These are phyloP conservation scores for Heliconius eleuchia DNA, from an alignment of 1,140 invertebrate species.

Conservation along the genomic window DNA sequence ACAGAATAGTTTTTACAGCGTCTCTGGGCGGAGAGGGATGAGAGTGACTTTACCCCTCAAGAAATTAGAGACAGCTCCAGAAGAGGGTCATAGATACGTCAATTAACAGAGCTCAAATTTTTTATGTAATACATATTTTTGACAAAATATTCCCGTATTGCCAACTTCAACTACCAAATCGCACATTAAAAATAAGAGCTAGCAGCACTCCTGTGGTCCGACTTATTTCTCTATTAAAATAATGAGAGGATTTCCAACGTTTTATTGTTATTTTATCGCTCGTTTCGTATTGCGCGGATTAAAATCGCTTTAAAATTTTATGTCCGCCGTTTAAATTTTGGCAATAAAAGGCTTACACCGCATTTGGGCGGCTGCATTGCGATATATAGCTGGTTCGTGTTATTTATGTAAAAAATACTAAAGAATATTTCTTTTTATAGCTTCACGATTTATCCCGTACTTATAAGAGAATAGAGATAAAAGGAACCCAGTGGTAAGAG, in stretches of 20 bases:
- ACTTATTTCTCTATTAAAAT: slow-evolving; percentile 64
- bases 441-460: too few relatives aligned
- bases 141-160: not conserved
- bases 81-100: too few relatives aligned
- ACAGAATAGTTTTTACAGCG: too few relatives aligned
- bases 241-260: slow-evolving; percentile 50
- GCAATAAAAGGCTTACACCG: slow-evolving; percentile 14
- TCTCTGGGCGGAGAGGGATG: too few relatives aligned
- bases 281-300: slow-evolving; percentile 21
- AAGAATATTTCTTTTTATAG: not conserved
- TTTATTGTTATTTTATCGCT: slow-evolving; percentile 47
- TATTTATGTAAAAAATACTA: not conserved
- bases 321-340: slow-evolving; percentile 9
- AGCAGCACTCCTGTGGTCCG: slow-evolving; percentile 38
- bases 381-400: not conserved
- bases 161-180: not conserved
- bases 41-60: too few relatives aligned
- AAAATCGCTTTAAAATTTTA: slow-evolving; percentile 15
- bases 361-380: not conserved
- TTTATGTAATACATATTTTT: too few relatives aligned
- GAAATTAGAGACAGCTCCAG: too few relatives aligned
- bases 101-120: too few relatives aligned
- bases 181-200: slow-evolving; percentile 31
- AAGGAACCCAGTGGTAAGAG: too few relatives aligned
- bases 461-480: too few relatives aligned